Base-by-base conservation (phyloP, 2,888 invertebrate species). In the Ethmia dodecea region DNA sequence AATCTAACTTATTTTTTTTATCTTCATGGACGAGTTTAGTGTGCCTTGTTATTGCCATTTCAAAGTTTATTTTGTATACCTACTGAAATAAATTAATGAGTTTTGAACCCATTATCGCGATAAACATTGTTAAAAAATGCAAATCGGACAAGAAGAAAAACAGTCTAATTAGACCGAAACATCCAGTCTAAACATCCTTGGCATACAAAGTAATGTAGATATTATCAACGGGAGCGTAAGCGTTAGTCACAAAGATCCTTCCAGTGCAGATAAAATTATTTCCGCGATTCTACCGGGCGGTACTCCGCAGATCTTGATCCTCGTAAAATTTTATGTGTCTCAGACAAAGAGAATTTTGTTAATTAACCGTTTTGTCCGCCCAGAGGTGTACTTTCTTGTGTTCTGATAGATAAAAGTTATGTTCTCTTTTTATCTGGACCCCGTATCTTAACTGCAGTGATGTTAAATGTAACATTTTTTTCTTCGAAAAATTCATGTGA, bases 311-410 rank as follows among this genome's bases (percentile, higher is more conserved):
- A 84, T 84, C 84, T 81, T 77, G 83, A 83, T 81, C 65, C 75
- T 83, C 83, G 66, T 84, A 84, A 84, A 84, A 84, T 83, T 83
- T 84, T 83, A 84, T 83, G 83, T 76, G 73, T 72, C 69, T 71
- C 72, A 77, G 71, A 84, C 81, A 81, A 84, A 79, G 80, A 76
- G 79, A 80, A 80, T 81, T 78, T 83, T 73, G 83, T 83, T 84
- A 84, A 84, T 84, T 84, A 84, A 79, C 76, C 65, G 60, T 67
- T 72, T 62, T 55, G 64, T 52, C 56, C 55, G 61, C 63, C 60
- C 52, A 49, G 52, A 54, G 63, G 63, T 62, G 63, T 49, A 61
- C 63, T 60, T 55, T 56, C 53, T 58, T 67, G 57, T 60, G 64
- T 54, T 55, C 61, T 71, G 76, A 81, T 81, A 83, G 81, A 81